Percentiles rank a stretch among this genome's conserved stretches.
These are phyloP conservation scores for Momotus momota DNA, from an alignment of 2,797 vertebrate genomes.

Conservation along the genomic window DNA sequence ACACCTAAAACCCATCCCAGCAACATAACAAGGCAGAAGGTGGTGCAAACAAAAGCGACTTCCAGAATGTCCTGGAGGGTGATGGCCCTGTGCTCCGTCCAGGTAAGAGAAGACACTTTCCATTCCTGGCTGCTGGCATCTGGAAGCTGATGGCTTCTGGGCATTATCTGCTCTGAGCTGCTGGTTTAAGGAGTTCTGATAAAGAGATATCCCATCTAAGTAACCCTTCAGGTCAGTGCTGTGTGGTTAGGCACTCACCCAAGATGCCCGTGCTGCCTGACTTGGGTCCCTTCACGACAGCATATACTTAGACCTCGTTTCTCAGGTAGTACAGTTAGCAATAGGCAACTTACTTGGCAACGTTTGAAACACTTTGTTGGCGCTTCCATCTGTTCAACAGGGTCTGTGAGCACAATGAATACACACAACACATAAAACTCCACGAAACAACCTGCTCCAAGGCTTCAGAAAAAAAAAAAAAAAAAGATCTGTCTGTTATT, in stretches of 20 bases:
- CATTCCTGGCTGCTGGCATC: neutral
- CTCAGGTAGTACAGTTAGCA: neutral
- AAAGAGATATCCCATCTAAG: neutral
- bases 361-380: neutral
- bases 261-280: neutral
- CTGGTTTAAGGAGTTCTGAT: neutral
- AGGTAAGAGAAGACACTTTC: neutral
- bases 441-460: neutral
- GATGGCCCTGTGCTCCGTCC: neutral
- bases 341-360: neutral
- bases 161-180: neutral
- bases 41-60: constrained; percentile 15
- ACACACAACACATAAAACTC: neutral
- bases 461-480: neutral
- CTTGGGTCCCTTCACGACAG: neutral
- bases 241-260: neutral
- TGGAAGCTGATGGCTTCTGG: neutral
- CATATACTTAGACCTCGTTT: neutral
- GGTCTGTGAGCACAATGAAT: neutral
- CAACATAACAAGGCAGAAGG: constrained; percentile 12
- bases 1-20: constrained; percentile 38
- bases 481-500: neutral
- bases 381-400: neutral
- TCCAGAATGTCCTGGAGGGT: neutral
- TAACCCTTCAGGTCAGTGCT: neutral